Conservation (phyloP, 2,888 invertebrate species). For the Eupithecia pulchellata region DNA sequence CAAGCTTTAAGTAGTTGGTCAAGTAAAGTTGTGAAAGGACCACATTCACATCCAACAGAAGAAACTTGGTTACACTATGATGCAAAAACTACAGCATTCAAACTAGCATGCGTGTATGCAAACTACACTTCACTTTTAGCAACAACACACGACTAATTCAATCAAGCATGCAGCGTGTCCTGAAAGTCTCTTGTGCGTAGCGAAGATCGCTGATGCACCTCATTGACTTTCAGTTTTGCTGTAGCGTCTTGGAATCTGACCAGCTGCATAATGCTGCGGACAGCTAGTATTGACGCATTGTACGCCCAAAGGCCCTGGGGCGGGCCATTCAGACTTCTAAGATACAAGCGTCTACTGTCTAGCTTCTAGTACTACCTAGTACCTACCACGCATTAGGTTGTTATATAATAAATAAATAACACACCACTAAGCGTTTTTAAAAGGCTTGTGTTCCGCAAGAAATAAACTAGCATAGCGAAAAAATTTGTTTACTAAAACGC, state of each 20-base stretch:
- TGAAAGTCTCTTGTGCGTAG: conserved; percentile 61
- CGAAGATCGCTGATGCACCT: conserved; percentile 52
- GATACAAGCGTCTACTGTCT: background rate
- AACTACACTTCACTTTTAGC: conserved; percentile 44
- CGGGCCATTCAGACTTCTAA: conserved; percentile 1
- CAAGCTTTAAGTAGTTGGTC: conserved; percentile 14
- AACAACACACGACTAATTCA: conserved; percentile 32
- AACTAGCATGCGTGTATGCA: conserved; percentile 43
- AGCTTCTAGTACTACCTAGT: too few species aligned
- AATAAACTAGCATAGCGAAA: background rate
- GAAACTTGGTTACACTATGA: conserved; percentile 28
- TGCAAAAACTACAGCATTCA: conserved; percentile 30
- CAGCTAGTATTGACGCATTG: conserved; percentile 78
- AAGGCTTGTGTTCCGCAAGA: conserved; percentile 11
- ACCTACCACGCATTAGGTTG: background rate
- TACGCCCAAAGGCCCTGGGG: background rate
- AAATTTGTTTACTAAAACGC: background rate
- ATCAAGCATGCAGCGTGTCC: conserved; percentile 55
- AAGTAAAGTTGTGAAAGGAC: conserved; percentile 2
- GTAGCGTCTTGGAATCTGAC: conserved; percentile 80
- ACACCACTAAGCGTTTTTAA: background rate
- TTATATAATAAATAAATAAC: background rate
- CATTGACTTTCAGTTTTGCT: conserved; percentile 68
- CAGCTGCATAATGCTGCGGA: conserved; percentile 62
- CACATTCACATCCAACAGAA: background rate